phyloP scores from a whole-genome alignment of 2,113 vertebrate species.

The Malurus alboscapulatus region DNA sequence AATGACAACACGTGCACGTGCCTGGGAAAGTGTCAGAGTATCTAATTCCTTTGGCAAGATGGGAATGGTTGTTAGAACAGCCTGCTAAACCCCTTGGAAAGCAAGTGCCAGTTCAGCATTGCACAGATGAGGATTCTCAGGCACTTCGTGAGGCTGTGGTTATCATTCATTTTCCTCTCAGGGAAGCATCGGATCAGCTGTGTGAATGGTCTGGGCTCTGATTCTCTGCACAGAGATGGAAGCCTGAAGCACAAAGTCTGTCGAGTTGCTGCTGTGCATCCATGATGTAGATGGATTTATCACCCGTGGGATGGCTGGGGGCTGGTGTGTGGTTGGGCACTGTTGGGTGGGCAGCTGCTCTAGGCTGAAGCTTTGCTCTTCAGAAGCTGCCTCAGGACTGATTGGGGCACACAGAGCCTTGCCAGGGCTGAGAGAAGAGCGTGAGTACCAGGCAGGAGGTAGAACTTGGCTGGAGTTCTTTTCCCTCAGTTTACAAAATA shows the following conservation, averaged over 20 bases:
- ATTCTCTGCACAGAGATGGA: accelerated
- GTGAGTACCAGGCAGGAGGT: not conserved
- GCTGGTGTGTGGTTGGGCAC: not conserved
- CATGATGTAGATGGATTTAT: accelerated
- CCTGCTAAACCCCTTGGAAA: not conserved
- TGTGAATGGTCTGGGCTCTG: too few relatives aligned
- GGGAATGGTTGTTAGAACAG: not conserved
- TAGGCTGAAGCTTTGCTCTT: not conserved
- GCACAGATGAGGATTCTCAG: not conserved
- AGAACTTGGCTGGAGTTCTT: not conserved
- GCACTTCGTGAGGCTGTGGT: not conserved
- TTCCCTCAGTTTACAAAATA: not conserved
- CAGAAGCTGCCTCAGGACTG: not conserved
- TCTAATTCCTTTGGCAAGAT: not conserved
- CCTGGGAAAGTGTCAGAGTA: not conserved
- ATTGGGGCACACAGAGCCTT: too few relatives aligned
- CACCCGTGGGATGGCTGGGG: not conserved
- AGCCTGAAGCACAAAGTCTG: not conserved
- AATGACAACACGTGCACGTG: accelerated
- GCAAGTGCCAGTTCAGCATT: accelerated
- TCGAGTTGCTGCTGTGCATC: not conserved
- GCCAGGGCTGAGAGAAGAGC: not conserved
- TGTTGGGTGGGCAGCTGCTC: not conserved
- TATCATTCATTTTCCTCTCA: not conserved
- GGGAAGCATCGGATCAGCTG: accelerated